Evolutionary conservation across 2,113 vertebrate genomes (phyloP).

Genomic region (Melanotaenia duboulayi): DNA sequence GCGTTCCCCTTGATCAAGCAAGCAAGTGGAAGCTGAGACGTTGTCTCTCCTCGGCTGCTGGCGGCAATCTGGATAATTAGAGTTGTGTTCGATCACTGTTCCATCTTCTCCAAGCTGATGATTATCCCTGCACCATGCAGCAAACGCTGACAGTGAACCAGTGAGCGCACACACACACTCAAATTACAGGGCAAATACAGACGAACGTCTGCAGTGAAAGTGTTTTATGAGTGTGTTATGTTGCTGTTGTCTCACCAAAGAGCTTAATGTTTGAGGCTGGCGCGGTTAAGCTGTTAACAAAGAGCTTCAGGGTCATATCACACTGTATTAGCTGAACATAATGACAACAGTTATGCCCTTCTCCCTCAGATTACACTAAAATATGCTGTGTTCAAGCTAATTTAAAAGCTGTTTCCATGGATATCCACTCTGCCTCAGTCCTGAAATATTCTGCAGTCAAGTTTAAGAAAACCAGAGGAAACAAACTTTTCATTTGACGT

Average conservation of each 20-base stretch:
- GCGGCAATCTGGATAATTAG: conserved; percentile 62
- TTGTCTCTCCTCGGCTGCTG: conserved; percentile 18
- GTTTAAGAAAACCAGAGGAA: conserved; percentile 11
- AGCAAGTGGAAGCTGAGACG: conserved; percentile 24
- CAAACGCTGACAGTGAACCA: conserved; percentile 13
- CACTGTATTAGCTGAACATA: conserved; percentile 2
- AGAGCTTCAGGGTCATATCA: background rate
- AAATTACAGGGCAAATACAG: conserved; percentile 20
- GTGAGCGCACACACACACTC: conserved; percentile 23
- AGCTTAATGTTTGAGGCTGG: conserved; percentile 3
- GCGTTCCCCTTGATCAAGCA: conserved; percentile 33
- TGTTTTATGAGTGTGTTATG: conserved; percentile 6
- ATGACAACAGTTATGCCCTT: background rate
- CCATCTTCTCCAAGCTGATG: conserved; percentile 40
- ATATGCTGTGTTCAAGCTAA: background rate
- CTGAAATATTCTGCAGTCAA: background rate
- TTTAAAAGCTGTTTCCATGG: conserved; percentile 30
- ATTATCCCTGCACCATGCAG: conserved; percentile 24
- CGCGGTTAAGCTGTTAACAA: background rate
- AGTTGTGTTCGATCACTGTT: conserved; percentile 53
- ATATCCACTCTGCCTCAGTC: conserved; percentile 10
- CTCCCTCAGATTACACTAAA: conserved; percentile 31
- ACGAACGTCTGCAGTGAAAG: conserved; percentile 1
- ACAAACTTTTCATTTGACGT: conserved; percentile 39
- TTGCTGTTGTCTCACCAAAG: conserved; percentile 1